Conservation (phyloP, 2,888 invertebrate species). For the Phanerotoma sp. region DNA sequence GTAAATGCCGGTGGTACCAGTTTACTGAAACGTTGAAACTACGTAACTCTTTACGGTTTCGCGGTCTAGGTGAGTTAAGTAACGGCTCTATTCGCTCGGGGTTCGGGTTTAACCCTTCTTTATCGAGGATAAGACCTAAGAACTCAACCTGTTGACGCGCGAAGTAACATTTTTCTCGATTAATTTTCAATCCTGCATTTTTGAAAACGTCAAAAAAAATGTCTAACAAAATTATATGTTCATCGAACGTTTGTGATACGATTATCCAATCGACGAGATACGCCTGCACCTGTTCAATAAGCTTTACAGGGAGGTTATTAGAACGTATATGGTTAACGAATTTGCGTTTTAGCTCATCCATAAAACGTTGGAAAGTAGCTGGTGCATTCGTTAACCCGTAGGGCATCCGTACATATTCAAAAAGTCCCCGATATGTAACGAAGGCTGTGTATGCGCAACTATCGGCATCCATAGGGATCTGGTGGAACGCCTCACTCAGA, state of each 20-base stretch:
- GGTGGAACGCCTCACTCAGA: no score
- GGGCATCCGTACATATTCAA: slow-evolving; percentile 28
- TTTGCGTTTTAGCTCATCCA: slow-evolving; percentile 20
- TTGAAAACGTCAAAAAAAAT: slow-evolving; percentile 21
- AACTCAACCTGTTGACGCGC: slow-evolving; percentile 26
- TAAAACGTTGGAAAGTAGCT: slow-evolving; percentile 24
- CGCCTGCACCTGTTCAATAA: slow-evolving; percentile 20
- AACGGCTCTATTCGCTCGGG: slow-evolving; percentile 28
- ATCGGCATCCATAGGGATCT: slow-evolving; percentile 7
- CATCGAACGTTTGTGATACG: slow-evolving; percentile 21
- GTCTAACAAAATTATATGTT: slow-evolving; percentile 15
- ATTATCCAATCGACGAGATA: slow-evolving; percentile 29
- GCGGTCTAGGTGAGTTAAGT: slow-evolving; percentile 18
- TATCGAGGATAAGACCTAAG: slow-evolving; percentile 27
- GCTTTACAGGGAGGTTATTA: slow-evolving; percentile 17
- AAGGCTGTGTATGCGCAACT: slow-evolving; percentile 23
- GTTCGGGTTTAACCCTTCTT: slow-evolving; percentile 26
- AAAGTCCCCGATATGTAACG: slow-evolving; percentile 22
- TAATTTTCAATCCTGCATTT: slow-evolving; percentile 23
- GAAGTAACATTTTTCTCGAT: no score
- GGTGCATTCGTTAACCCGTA: slow-evolving; percentile 28
- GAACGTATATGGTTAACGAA: slow-evolving; percentile 7
- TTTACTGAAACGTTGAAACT: slow-evolving; percentile 27
- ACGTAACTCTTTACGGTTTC: slow-evolving; percentile 19
- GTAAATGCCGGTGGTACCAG: slow-evolving; percentile 31